These are phyloP conservation scores for Opisthocomus hoazin DNA, from an alignment of 2,113 vertebrate species.

Conservation along the genomic window DNA sequence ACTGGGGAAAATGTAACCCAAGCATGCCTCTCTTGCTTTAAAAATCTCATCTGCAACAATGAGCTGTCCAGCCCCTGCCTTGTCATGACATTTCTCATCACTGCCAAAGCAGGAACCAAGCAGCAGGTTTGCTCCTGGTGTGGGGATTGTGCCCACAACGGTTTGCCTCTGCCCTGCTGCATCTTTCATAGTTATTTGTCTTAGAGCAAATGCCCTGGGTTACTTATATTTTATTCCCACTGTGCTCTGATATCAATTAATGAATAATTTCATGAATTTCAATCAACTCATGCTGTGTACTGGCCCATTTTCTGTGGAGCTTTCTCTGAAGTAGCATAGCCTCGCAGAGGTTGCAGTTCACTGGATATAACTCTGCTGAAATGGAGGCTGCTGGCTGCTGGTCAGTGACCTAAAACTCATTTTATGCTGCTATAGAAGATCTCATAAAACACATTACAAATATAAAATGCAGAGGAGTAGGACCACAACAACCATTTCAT, in stretches of 20 bases:
- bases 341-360: not conserved
- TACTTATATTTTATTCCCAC: not conserved
- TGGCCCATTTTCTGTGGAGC: not conserved
- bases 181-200: not conserved
- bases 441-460: not conserved
- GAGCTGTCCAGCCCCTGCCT: not conserved
- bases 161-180: not conserved
- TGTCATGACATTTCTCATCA: not conserved
- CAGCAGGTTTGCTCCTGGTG: not conserved
- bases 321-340: not conserved
- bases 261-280: slow-evolving; percentile 3
- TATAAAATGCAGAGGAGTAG: not conserved
- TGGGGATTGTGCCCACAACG: not conserved
- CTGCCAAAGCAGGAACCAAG: not conserved
- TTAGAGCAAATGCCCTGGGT: not conserved
- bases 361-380: not conserved
- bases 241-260: not conserved
- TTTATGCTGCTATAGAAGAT: not conserved
- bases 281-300: not conserved
- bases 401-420: not conserved
- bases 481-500: not conserved
- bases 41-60: not conserved
- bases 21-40: not conserved
- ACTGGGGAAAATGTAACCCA: not conserved
- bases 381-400: not conserved